phyloP scores from a whole-genome alignment of 2,113 vertebrate genomes.

The Aldabrachelys gigantea region DNA sequence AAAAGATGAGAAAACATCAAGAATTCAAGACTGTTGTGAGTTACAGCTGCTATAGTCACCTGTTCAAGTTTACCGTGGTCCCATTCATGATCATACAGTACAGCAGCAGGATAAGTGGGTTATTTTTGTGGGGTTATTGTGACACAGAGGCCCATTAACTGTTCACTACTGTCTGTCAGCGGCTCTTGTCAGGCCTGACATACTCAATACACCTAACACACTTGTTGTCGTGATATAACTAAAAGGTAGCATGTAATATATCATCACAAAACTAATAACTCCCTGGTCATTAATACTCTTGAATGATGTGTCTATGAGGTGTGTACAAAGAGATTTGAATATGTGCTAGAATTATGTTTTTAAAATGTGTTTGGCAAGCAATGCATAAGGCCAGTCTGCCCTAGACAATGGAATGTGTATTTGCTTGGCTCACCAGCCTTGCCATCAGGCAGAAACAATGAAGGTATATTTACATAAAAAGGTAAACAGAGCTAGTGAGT shows the following conservation, averaged over 20 bases:
- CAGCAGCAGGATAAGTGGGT: not conserved
- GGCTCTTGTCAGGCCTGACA: not conserved
- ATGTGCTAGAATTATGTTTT: too few relatives aligned
- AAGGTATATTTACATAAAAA: too few relatives aligned
- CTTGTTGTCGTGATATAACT: not conserved
- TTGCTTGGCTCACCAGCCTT: too few relatives aligned
- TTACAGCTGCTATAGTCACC: not conserved
- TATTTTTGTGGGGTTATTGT: not conserved
- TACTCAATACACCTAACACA: not conserved
- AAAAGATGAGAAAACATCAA: fast-evolving
- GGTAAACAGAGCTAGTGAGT: too few relatives aligned
- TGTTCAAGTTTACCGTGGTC: not conserved
- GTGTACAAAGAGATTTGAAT: not conserved
- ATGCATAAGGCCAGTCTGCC: too few relatives aligned
- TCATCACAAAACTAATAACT: not conserved
- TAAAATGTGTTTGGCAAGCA: too few relatives aligned
- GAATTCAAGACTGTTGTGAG: not conserved
- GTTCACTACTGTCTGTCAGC: not conserved
- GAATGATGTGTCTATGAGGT: not conserved
- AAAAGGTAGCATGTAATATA: not conserved
- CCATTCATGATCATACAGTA: not conserved
- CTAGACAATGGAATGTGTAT: too few relatives aligned
- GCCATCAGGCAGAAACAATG: too few relatives aligned
- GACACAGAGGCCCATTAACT: not conserved
- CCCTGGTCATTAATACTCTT: not conserved